Conservation (phyloP, 2,113 vertebrate genomes). For the Coregonus clupeaformis region DNA sequence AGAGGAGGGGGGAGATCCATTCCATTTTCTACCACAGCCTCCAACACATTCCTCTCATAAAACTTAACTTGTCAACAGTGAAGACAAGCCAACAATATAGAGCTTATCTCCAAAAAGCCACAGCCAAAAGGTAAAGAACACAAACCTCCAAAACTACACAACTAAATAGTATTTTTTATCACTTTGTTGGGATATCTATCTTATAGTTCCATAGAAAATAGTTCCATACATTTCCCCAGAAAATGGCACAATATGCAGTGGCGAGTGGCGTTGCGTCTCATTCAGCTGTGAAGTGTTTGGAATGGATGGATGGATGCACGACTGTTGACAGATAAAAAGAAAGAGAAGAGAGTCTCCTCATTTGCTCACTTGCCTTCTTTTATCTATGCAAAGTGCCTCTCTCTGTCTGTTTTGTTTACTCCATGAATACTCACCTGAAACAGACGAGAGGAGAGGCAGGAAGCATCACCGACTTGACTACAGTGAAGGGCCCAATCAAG, state of each 20-base stretch:
- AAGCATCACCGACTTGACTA: not conserved
- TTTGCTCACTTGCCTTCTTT: constrained; percentile 32
- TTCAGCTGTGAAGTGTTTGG: constrained; percentile 25
- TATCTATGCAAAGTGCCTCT: constrained; percentile 16
- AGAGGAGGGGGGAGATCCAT: not conserved
- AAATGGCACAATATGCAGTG: no score
- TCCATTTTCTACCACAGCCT: no score
- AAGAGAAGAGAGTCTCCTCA: constrained; percentile 32
- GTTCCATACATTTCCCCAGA: no score
- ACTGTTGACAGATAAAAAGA: no score
- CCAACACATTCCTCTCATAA: not conserved
- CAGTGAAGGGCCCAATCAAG: not conserved
- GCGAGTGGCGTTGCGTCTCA: not conserved
- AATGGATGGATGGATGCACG: constrained; percentile 36
- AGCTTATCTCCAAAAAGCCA: not conserved
- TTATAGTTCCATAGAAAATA: not conserved
- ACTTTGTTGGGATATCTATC: not conserved
- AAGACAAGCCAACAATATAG: not conserved
- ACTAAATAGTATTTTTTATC: not conserved
- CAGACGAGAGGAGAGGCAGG: not conserved
- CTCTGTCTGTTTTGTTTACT: constrained; percentile 28
- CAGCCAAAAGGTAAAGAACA: not conserved
- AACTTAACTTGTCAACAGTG: not conserved
- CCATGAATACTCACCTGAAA: constrained; percentile 50
- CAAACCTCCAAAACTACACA: not conserved